Evolutionary conservation across 2,113 vertebrate species (phyloP).

Genomic region (Phaethornis superciliosus): DNA sequence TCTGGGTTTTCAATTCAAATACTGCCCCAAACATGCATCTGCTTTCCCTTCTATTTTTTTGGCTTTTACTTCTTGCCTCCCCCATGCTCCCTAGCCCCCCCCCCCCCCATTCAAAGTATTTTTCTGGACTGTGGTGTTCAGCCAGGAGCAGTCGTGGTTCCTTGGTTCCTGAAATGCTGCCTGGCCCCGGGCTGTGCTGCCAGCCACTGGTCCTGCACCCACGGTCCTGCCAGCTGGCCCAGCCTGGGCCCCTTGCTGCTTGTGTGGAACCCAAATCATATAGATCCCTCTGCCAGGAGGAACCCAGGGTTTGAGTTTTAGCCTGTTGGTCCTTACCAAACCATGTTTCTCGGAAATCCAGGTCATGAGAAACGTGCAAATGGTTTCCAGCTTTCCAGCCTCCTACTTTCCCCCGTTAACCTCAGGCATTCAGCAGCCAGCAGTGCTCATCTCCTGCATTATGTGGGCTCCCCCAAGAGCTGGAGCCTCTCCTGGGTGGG

Average conservation of each 20-base stretch:
- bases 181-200: neutral
- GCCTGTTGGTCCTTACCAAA: neutral
- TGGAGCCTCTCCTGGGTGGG: neutral
- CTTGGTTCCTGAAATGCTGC: neutral
- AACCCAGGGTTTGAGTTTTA: neutral
- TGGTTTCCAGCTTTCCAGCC: neutral
- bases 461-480: neutral
- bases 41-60: constrained; percentile 12
- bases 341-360: neutral
- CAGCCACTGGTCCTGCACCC: neutral
- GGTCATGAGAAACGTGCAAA: neutral
- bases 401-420: neutral
- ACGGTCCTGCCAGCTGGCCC: neutral
- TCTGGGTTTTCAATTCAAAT: constrained; percentile 19
- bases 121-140: neutral
- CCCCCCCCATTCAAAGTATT: neutral
- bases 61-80: neutral
- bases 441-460: neutral
- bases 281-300: neutral
- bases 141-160: neutral
- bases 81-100: neutral
- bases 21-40: constrained; percentile 26
- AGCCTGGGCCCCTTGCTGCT: neutral
- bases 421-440: neutral
- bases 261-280: fast-evolving